These are phyloP conservation scores for Hemibagrus guttatus DNA, from an alignment of 2,797 vertebrate species.

Conservation along the genomic window DNA sequence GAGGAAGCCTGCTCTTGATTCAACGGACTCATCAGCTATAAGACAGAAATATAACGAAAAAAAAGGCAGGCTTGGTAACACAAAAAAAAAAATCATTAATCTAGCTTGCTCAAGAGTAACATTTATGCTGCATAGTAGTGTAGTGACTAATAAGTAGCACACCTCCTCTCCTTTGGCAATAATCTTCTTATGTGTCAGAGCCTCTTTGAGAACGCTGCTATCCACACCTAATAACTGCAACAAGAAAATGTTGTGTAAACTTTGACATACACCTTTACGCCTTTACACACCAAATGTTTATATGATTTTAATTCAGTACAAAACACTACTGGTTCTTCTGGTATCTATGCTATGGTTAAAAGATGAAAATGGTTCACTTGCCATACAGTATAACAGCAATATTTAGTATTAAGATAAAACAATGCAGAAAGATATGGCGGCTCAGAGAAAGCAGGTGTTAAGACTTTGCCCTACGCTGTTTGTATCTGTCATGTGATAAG, in stretches of 20 bases:
- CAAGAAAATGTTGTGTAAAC: constrained; percentile 35
- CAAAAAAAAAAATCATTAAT: background rate
- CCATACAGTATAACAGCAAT: background rate
- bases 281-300: background rate
- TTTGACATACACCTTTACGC: background rate
- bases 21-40: constrained; percentile 89
- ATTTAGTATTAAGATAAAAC: background rate
- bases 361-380: background rate
- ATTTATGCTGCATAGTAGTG: background rate
- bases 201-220: constrained; percentile 81
- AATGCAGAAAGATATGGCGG: background rate
- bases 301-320: background rate
- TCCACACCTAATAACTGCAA: constrained; percentile 90
- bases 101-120: background rate
- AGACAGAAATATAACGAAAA: background rate
- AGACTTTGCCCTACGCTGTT: background rate
- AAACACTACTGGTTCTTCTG: background rate
- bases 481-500: background rate
- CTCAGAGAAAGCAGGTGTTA: background rate
- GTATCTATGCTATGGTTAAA: background rate
- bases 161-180: constrained; percentile 98
- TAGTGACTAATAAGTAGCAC: constrained; percentile 3
- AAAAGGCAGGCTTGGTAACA: background rate
- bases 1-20: constrained; percentile 94
- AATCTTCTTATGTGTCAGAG: constrained; percentile 95